Base-by-base conservation (phyloP, 2,113 vertebrate genomes). In the Ramphastos sulfuratus region DNA sequence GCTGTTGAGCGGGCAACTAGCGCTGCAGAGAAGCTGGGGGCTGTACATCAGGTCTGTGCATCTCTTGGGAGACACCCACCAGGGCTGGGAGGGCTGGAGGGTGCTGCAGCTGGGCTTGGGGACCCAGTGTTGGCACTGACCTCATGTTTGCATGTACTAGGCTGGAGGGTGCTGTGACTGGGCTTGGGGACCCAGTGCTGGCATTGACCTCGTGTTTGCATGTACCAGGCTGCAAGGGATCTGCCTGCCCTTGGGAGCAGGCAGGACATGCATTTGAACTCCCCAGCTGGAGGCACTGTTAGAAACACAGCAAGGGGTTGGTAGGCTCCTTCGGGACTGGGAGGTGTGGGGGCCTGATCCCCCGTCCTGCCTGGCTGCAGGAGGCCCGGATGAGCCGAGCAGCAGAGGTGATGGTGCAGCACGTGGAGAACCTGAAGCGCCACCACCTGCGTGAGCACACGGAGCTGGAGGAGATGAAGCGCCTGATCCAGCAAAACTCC, bases 321-420 rank as follows among this genome's bases (percentile, higher is more conserved):
- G 78, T 37, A 52, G 74, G 13, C 23, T 76, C 70, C 15, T 28
- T 2, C 2, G 23, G 76, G 46, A 63, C 15, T 3, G 5, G 39
- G 48, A 46, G 25, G 7, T 0, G 12, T 13, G 33, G 9, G 9
- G 15, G 5, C 11, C 48, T 87, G 83, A 85, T 13, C 14, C 63
- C 55, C 19, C 13, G 1, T 6, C 13, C 28, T 5, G 6, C 17
- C 59, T 1, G 90, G 61, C 52, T 10, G 10, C 60, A 99, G 98
- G 98, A 99, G 96, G 98, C 98, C 6, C 97, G 98, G 66, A 96
- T 98, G 96, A 98, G 98, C 91, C 95, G 96, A 12, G 98, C 98
- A 0, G 97, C 98, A 4, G 98, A 98, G 90, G 97, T 99, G 92
- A 98, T 98, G 98, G 97, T 98, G 27, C 97, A 98, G 87, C 98